Evolutionary conservation across 2,113 vertebrate genomes (phyloP).

Genomic region (Peromyscus leucopus): DNA sequence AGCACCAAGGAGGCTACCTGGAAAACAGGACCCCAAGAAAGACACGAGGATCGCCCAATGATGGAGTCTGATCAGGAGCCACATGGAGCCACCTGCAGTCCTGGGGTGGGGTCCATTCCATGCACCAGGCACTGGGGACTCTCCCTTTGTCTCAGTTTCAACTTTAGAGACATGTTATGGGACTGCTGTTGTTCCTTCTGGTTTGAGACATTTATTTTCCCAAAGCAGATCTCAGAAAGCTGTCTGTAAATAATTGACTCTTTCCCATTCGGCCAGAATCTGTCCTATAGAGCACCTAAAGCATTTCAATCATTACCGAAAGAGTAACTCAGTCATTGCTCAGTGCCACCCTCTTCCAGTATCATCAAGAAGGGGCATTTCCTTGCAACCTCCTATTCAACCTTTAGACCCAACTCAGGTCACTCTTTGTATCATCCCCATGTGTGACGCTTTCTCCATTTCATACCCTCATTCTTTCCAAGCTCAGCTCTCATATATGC

Average conservation of each 20-base stretch:
- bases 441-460: fast-evolving
- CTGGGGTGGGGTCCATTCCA: not conserved
- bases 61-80: not conserved
- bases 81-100: not conserved
- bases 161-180: not conserved
- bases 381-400: not conserved
- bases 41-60: too few relatives aligned
- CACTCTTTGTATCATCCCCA: too few relatives aligned
- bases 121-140: fast-evolving
- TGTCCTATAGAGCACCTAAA: not conserved
- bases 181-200: not conserved
- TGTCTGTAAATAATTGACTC: not conserved
- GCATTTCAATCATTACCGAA: not conserved
- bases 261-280: not conserved
- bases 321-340: too few relatives aligned
- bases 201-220: not conserved
- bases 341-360: not conserved
- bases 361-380: too few relatives aligned
- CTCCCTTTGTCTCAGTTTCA: not conserved
- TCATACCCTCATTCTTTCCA: fast-evolving
- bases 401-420: not conserved
- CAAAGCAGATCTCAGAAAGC: not conserved
- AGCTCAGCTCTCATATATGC: fast-evolving
- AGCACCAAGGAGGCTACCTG: too few relatives aligned
- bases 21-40: too few relatives aligned